phyloP scores from a whole-genome alignment of 2,888 invertebrate genomes.

The Eupithecia centaureata region DNA sequence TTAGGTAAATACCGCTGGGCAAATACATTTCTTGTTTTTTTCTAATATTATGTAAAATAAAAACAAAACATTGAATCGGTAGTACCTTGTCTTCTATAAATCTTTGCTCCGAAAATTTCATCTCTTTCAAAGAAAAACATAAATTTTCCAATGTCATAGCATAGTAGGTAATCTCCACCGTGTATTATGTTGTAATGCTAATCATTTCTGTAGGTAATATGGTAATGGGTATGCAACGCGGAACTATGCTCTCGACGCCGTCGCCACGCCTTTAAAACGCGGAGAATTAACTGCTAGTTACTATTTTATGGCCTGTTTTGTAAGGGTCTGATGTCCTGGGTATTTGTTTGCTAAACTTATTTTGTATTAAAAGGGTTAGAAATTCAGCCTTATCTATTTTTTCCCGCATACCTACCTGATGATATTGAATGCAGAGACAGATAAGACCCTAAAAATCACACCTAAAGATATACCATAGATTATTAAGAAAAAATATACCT shows the following conservation, averaged over 20 bases:
- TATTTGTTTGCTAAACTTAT: background rate
- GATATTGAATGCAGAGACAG: too few relatives aligned
- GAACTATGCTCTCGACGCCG: slow-evolving; percentile 60
- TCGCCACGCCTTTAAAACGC: slow-evolving; percentile 41
- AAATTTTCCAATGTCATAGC: slow-evolving; percentile 8
- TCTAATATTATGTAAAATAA: too few relatives aligned
- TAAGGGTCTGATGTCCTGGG: background rate
- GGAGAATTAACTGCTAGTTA: slow-evolving; percentile 31
- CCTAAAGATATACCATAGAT: too few relatives aligned
- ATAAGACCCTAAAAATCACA: too few relatives aligned
- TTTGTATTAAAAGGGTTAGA: background rate
- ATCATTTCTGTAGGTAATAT: slow-evolving; percentile 67
- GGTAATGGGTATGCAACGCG: slow-evolving; percentile 63
- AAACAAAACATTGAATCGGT: too few relatives aligned
- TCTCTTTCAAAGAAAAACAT: background rate
- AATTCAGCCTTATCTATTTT: background rate
- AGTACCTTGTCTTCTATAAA: background rate
- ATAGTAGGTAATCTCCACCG: slow-evolving; percentile 37
- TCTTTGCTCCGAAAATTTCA: background rate
- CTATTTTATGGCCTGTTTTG: slow-evolving; percentile 14
- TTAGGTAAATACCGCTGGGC: too few relatives aligned
- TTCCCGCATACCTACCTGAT: too few relatives aligned
- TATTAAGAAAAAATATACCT: too few relatives aligned
- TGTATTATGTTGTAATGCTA: slow-evolving; percentile 65
- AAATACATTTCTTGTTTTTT: too few relatives aligned